Evolutionary conservation across 2,888 invertebrate species (phyloP), one percentile per base, ranked within the genome.

Genomic region (Ormyrus labotus): DNA sequence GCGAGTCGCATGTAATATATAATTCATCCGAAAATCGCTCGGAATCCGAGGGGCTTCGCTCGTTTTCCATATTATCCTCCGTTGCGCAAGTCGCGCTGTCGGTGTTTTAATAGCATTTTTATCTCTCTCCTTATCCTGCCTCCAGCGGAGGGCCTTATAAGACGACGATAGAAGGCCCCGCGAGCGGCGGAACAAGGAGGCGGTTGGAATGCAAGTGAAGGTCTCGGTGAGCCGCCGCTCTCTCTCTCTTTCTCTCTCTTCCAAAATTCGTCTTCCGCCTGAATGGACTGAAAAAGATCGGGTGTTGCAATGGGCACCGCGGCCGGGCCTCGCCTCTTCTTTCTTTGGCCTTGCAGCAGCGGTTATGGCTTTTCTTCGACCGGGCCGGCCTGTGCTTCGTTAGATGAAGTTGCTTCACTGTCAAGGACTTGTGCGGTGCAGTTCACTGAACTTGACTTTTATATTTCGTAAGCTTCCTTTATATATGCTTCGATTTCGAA

Each of bases 81-180:
- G 47, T 55, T 69, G 57, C 68, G 55, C 68, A 69, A 69, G 68
- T 11, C 51, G 13, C 19, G 34, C 34, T 0, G 19, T 34, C 19
- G 55, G 47, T 69, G 47, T 69, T 69, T 69, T 69, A 57, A 69
- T 47, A 57, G 68, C 53, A 69, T n/a, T 65, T 65, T 65, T 65
- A 65, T 65, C 50, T 64, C 45, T 64, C 63, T 6, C 47, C 47
- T 10, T 8, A 5, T 60, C 60, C 19, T 9, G 9, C 60, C 19
- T 13, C 60, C 53, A 4, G 11, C 8, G 8, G 53, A 53, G 53
- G 53, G 53, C 47, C 8, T 7, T 13, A 64, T 10, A 7, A 64
- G 50, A 50, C 13, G 48, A 64, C 48, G 55, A 68, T 10, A 10
- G 11, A 19, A n/a, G 34, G 53, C 19, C 34, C 45, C 34, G 55